These are phyloP conservation scores for Melanostoma scalare DNA, from an alignment of 2,888 invertebrate species.

Conservation along the genomic window DNA sequence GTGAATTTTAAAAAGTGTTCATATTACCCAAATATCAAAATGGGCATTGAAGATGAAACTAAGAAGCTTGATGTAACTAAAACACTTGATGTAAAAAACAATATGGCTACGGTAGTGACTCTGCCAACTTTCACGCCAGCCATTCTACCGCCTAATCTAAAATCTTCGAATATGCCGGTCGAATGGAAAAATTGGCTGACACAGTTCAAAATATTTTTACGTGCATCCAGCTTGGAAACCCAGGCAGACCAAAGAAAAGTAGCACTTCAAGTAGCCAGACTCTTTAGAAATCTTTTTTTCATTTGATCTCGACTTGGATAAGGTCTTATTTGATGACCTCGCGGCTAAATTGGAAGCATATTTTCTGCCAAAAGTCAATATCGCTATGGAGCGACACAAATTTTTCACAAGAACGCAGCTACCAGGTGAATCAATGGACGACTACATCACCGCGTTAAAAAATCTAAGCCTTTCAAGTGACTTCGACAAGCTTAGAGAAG, in stretches of 20 bases:
- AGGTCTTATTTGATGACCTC: too few species aligned
- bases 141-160: neutral
- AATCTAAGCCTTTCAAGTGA: too few species aligned
- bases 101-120: slow-evolving; percentile 1
- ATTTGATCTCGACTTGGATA: too few species aligned
- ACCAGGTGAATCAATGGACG: neutral
- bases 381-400: neutral
- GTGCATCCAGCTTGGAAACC: slow-evolving; percentile 3
- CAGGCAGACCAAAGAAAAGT: slow-evolving; percentile 1
- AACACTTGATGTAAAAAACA: neutral
- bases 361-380: too few species aligned
- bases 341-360: too few species aligned
- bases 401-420: neutral
- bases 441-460: too few species aligned
- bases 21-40: neutral
- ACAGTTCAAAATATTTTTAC: slow-evolving; percentile 2
- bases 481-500: too few species aligned
- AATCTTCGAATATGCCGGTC: slow-evolving; percentile 2
- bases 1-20: neutral
- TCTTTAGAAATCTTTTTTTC: too few species aligned
- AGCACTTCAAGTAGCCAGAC: neutral
- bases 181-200: slow-evolving; percentile 8
- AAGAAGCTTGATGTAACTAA: neutral
- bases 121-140: slow-evolving; percentile 1
- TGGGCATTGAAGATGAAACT: neutral